Base-by-base conservation (phyloP, 2,888 invertebrate genomes). In the Gastrophysa polygoni region DNA sequence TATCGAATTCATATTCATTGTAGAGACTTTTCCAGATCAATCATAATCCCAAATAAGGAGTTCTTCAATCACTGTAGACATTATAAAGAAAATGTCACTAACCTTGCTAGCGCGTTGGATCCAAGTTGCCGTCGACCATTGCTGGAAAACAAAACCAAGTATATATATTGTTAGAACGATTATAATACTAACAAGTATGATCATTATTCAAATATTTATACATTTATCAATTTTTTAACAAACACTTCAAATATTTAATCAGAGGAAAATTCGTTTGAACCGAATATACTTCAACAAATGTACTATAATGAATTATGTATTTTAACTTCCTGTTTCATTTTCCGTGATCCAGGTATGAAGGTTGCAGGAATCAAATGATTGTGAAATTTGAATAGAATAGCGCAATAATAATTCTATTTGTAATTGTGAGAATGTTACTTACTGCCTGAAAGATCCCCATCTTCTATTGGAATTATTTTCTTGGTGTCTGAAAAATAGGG, bases 51-150 rank as follows among this genome's bases (percentile, higher is more conserved):
- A 24, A 24, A 24, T 3, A 24, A 24, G 24, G 24, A 24, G 24
- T 5, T 24, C 3, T 5, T 24, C 4, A 24, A 24, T 24, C 24
- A 24, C 3, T 5, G 24, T 5, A 5, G 24, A 24, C 3, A 24
- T 24, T 3, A 24, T 3, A 7, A 21, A 28, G 21, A 17, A 10
- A 18, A 61, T 59, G 20, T 50, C 5, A 61, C 61, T 85, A 84
- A 93, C 93, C 92, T 93, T 75, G 93, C 92, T 88, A 93, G 85
- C 79, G 92, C 92, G 88, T 91, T 93, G 78, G 92, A 91, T 78
- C 92, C 91, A 73, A 92, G 54, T 79, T 73, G 73, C 16, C 91
- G 87, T 83, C 91, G 90, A 73, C 89, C 89, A 78, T 91, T 89
- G 82, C 92, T 93, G 87, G 74, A 68, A 71, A 28, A 47, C 11